phyloP scores from a whole-genome alignment of 2,888 invertebrate species.

The Pristionchus exspectatus region DNA sequence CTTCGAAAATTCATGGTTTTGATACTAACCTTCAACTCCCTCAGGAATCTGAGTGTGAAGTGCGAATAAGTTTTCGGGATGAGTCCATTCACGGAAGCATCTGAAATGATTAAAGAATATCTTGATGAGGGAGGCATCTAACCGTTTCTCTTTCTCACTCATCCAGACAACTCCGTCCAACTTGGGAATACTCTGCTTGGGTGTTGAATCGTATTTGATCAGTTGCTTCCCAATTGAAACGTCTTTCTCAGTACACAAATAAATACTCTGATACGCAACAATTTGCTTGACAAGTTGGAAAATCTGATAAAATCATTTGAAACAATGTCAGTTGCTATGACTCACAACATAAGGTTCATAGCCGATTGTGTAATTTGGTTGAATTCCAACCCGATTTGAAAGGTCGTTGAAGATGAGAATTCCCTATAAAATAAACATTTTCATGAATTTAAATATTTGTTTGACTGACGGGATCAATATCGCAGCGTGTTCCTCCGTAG shows the following conservation, averaged over 20 bases:
- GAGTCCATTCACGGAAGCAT: background rate
- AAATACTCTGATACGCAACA: background rate
- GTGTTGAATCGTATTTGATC: background rate
- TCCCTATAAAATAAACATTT: background rate
- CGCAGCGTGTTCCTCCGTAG: background rate
- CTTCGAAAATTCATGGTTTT: too few relatives aligned
- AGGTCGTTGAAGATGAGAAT: conserved; percentile 12
- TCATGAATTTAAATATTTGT: background rate
- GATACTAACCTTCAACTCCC: background rate
- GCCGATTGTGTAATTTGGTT: background rate
- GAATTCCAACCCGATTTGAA: background rate
- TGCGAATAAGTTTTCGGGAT: background rate
- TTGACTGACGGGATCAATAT: background rate
- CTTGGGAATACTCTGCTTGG: background rate
- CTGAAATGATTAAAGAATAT: background rate
- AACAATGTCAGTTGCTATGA: background rate
- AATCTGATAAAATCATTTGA: background rate
- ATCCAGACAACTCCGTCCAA: background rate
- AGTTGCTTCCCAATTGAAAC: background rate
- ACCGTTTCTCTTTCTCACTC: background rate
- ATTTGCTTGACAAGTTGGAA: conserved; percentile 29
- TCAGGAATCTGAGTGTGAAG: background rate
- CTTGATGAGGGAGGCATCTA: background rate
- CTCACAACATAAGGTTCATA: background rate
- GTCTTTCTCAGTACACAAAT: background rate